Base-by-base conservation (phyloP, 1,140 invertebrate species). In the Nasonia vitripennis region DNA sequence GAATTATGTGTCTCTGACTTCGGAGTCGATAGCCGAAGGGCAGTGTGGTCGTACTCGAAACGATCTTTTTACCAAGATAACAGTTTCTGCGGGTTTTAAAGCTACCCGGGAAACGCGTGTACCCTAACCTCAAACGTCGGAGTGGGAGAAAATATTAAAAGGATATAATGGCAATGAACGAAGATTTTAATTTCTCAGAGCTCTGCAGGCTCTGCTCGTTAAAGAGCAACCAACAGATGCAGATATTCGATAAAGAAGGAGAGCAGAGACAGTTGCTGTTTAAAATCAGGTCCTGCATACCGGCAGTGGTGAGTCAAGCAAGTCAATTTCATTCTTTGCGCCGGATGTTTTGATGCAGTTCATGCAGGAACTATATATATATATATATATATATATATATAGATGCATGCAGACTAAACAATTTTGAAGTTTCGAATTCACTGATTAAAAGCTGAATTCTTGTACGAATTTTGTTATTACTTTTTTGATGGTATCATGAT, bases 181-280 rank as follows among this genome's bases (percentile, higher is more conserved):
- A 95, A 88, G 94, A 95, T 90, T 95, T 96, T 86, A 96, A 95
- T 91, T 96, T 96, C 92, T 94, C 95, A 48, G 95, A 96, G 91
- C 93, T 96, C 55, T 96, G 95, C 89, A 94, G 95, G 88, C 93
- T 96, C 80, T 96, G 95, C 88, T 95, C 95, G 83, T 92, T 96
- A 68, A 95, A 95, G 90, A 95, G 94, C 85, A 95, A 94, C 68
- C 94, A 95, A 81, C 90, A 92, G 81, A 93, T 96, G 71, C 95
- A 95, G 89, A 95, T 96, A 89, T 96, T 96, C 90, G 95, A 96
- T 88, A 95, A 95, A 89, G 95, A 95, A 88, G 95, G 95, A 55
- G 95, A 96, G 90, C 95, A 96, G 87, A 92, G 95, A 81, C 95
- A 96, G 91, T 93, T 96, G 81, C 93, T 95, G 67, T 95, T 95